Evolutionary conservation across 2,113 vertebrate genomes (phyloP).

Genomic region (Phyllostomus discolor): DNA sequence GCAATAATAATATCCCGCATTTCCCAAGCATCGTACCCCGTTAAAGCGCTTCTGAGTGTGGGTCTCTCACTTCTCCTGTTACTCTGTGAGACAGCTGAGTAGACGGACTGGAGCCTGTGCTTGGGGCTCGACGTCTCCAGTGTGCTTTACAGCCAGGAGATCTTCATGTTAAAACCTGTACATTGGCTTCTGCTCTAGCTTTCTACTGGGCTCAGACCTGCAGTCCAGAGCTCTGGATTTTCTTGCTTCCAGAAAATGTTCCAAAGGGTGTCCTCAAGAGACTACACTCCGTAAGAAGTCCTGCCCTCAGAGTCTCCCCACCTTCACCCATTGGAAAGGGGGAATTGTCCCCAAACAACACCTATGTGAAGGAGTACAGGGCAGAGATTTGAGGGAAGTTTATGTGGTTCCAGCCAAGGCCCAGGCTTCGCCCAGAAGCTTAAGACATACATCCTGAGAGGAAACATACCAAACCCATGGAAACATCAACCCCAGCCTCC

Average conservation of each 20-base stretch:
- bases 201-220: neutral
- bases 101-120: neutral
- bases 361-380: neutral
- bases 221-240: neutral
- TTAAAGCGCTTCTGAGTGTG: neutral
- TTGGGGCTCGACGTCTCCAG: neutral
- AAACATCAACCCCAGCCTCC: too few species aligned
- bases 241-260: neutral
- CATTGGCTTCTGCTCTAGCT: neutral
- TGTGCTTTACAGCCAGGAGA: neutral
- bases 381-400: neutral
- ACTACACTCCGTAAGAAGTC: neutral
- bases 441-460: neutral
- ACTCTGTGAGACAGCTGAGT: neutral
- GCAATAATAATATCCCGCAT: neutral
- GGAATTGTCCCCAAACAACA: neutral
- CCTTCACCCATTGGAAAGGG: neutral
- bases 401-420: neutral
- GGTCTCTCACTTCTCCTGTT: neutral
- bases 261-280: neutral
- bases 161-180: neutral
- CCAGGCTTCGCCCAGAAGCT: neutral
- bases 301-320: neutral
- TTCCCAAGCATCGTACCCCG: neutral
- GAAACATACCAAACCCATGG: neutral